Evolutionary conservation across 2,113 vertebrate species (phyloP).

Genomic region (Danio rerio): DNA sequence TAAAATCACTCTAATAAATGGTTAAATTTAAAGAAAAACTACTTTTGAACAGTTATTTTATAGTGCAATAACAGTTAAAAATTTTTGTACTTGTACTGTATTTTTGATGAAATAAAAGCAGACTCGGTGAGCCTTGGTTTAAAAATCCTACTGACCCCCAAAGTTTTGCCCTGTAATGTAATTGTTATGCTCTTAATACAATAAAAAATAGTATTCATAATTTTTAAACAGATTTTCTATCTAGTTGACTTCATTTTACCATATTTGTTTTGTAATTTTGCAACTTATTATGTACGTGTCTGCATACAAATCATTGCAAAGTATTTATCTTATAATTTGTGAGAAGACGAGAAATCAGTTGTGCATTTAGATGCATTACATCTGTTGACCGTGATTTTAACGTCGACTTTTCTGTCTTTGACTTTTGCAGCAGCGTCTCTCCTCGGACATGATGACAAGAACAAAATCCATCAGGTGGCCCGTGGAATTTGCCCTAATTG

Average conservation of each 20-base stretch:
- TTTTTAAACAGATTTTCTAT: neutral
- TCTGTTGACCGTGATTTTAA: neutral
- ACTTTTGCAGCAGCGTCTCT: constrained; percentile 18
- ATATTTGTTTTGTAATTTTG: neutral
- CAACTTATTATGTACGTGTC: no score
- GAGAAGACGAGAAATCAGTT: neutral
- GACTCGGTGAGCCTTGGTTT: no score
- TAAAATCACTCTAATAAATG: no score
- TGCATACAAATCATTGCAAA: neutral
- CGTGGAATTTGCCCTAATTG: constrained; percentile 57
- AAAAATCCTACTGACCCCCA: no score
- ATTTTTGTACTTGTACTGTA: no score
- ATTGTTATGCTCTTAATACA: no score
- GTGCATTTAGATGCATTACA: neutral
- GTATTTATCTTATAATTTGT: neutral
- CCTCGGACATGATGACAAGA: constrained; percentile 9
- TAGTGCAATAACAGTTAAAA: no score
- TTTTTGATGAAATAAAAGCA: no score
- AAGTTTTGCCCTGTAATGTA: no score
- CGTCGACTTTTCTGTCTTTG: constrained; percentile 26
- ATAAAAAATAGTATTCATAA: no score
- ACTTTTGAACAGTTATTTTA: no score
- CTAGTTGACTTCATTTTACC: neutral
- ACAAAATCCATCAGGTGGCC: constrained; percentile 68
- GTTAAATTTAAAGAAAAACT: no score